Conservation (phyloP, 2,888 invertebrate genomes). For the Ochropleura leucogaster region DNA sequence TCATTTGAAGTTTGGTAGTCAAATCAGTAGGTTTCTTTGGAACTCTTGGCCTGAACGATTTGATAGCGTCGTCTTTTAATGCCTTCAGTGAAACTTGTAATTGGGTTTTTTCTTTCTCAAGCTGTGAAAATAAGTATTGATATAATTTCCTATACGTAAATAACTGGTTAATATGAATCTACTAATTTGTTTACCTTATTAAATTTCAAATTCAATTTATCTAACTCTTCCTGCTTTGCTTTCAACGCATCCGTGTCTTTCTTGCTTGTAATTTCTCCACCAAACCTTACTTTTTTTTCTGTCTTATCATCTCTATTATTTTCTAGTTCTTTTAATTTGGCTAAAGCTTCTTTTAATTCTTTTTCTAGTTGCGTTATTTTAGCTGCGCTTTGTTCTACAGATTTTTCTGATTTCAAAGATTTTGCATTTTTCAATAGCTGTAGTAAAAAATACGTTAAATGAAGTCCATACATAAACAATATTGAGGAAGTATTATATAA, state of each 20-base stretch:
- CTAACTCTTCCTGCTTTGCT: constrained; percentile 88
- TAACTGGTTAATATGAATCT: background rate
- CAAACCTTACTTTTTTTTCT: constrained; percentile 89
- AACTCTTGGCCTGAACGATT: constrained; percentile 92
- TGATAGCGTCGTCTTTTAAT: constrained; percentile 92
- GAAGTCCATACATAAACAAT: background rate
- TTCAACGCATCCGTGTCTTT: constrained; percentile 86
- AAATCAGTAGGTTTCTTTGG: constrained; percentile 94
- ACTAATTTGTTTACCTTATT: constrained; percentile 77
- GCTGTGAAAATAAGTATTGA: constrained; percentile 71
- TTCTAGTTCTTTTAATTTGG: constrained; percentile 91
- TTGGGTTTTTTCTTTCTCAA: constrained; percentile 92
- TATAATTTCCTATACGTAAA: background rate
- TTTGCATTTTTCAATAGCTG: constrained; percentile 90
- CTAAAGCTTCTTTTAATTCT: constrained; percentile 91
- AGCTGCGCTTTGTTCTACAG: constrained; percentile 90
- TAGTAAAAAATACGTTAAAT: constrained; percentile 54
- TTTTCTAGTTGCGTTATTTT: constrained; percentile 92
- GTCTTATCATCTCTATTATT: constrained; percentile 85
- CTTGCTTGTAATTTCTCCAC: constrained; percentile 80
- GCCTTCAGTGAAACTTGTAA: constrained; percentile 92
- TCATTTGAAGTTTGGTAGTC: constrained; percentile 93
- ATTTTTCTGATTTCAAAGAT: constrained; percentile 89
- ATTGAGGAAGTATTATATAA: background rate
- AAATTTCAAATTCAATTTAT: constrained; percentile 89